A percentile compares a stretch with the other conserved stretches of the same genome.
phyloP scores from a whole-genome alignment of 1,140 invertebrate species.

The Drosophila teissieri region DNA sequence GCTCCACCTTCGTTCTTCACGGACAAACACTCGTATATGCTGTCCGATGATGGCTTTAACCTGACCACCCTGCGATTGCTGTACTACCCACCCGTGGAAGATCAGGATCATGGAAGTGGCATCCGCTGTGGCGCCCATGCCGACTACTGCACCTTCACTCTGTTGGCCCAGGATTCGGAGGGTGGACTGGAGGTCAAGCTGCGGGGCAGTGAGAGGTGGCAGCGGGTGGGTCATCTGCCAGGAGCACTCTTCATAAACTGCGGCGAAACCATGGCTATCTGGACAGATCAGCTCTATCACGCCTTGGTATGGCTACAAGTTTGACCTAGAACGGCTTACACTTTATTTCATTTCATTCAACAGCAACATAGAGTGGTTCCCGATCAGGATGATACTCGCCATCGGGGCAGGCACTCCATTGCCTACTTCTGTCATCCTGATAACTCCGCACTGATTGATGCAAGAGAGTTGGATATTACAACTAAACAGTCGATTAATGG shows the following conservation, averaged over 20 bases:
- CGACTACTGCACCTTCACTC: slow-evolving; percentile 91
- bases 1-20: slow-evolving; percentile 84
- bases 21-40: slow-evolving; percentile 87
- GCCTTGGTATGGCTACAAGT: slow-evolving; percentile 87
- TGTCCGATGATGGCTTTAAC: slow-evolving; percentile 86
- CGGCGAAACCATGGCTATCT: slow-evolving; percentile 91
- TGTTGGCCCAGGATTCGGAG: slow-evolving; percentile 90
- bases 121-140: slow-evolving; percentile 89
- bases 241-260: slow-evolving; percentile 91
- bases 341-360: slow-evolving; percentile 5
- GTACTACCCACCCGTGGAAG: slow-evolving; percentile 88
- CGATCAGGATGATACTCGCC: slow-evolving; percentile 86
- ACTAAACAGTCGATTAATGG: slow-evolving; percentile 59
- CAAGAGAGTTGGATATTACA: slow-evolving; percentile 80
- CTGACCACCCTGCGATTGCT: slow-evolving; percentile 88
- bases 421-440: slow-evolving; percentile 91
- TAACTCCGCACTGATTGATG: slow-evolving; percentile 86
- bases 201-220: slow-evolving; percentile 88
- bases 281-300: slow-evolving; percentile 89
- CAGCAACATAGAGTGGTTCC: slow-evolving; percentile 90
- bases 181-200: slow-evolving; percentile 87
- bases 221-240: slow-evolving; percentile 90
- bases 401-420: slow-evolving; percentile 88
- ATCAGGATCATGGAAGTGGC: slow-evolving; percentile 85
- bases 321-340: not conserved